Evolutionary conservation across 2,888 invertebrate species (phyloP), one percentile per base, ranked within the genome.

Genomic region (Drosophila percnosoma): DNA sequence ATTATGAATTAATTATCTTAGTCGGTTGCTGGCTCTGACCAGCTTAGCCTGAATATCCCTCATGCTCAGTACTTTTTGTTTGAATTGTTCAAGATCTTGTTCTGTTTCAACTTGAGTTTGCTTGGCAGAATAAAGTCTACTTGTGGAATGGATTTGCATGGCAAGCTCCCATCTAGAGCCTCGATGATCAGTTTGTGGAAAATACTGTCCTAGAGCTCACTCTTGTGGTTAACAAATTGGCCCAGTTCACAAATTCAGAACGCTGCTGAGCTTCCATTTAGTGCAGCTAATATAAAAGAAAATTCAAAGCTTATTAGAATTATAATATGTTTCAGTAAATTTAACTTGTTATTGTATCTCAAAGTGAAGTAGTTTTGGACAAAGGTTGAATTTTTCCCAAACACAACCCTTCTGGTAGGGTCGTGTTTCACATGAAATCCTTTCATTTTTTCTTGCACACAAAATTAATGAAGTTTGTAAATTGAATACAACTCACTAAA

Each of bases 1-100:
- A 75, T 87, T 82, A 79, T 79, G 85, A 89, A 85, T 85, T 87
- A 84, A 89, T 84, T 87, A 81, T 80, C 63, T 65, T 60, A 61
- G 71, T 54, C 52, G 27, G 53, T 27, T 54, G 15, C 18, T 38
- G 38, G 68, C 69, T 36, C 13, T 34, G 68, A 27, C 29, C 34
- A 36, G 36, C 29, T 70, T 38, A 49, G 24, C 31, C 52, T 27
- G 21, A 11, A 42, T 5, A 21, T 61, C 40, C 27, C 40, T 13
- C 2, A 21, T 15, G 4, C 38, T 52, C 29, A 27, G 7, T 8
- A 45, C 27, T n/a, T 24, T 15, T 29, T 51, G 38, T 49, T 64
- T 61, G 42, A 24, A 11, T 33, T 58, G n/a, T 57, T 57, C 11
- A 7, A 13, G 24, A 24, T 2, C 21, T 34, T 57, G 18, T 40